These are phyloP conservation scores for Oscheius sp. DNA, from an alignment of 1,140 invertebrate species.

Conservation along the genomic window DNA sequence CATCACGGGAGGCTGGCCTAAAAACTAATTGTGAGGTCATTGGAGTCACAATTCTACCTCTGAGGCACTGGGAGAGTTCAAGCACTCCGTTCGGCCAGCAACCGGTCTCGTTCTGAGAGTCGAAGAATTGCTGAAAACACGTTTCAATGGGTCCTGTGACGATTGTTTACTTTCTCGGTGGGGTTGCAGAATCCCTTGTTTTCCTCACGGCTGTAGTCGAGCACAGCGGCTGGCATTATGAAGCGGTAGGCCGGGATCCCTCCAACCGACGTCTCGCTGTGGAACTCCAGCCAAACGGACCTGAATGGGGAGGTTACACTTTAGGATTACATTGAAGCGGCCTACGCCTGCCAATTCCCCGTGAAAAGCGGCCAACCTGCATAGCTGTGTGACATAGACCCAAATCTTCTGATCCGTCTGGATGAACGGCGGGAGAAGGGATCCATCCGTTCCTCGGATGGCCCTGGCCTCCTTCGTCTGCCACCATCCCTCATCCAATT, in stretches of 20 bases:
- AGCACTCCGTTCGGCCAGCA: constrained; percentile 42
- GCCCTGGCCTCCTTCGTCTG: constrained; percentile 28
- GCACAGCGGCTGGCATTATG: constrained; percentile 29
- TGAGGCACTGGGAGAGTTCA: constrained; percentile 41
- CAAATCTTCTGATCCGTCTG: constrained; percentile 42
- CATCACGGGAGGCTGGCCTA: constrained; percentile 47
- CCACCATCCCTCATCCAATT: constrained; percentile 53
- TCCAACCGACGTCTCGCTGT: constrained; percentile 25
- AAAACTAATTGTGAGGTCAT: neutral
- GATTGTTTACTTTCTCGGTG: constrained; percentile 32
- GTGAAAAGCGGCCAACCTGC: constrained; percentile 34
- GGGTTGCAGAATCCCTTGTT: constrained; percentile 42
- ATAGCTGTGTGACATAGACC: constrained; percentile 51
- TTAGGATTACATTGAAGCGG: too few species aligned
- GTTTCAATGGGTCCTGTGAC: neutral
- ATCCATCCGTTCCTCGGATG: constrained; percentile 54
- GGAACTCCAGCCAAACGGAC: constrained; percentile 42
- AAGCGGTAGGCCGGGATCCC: constrained; percentile 41
- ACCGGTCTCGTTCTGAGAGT: constrained; percentile 19
- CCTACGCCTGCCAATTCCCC: too few species aligned
- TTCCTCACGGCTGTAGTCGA: constrained; percentile 26
- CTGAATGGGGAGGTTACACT: constrained; percentile 6
- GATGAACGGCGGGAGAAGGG: constrained; percentile 50
- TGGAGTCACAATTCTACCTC: constrained; percentile 33
- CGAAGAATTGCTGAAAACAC: constrained; percentile 12